Base-by-base conservation (phyloP, 2,797 vertebrate species). In the Pogonophryne albipinna region DNA sequence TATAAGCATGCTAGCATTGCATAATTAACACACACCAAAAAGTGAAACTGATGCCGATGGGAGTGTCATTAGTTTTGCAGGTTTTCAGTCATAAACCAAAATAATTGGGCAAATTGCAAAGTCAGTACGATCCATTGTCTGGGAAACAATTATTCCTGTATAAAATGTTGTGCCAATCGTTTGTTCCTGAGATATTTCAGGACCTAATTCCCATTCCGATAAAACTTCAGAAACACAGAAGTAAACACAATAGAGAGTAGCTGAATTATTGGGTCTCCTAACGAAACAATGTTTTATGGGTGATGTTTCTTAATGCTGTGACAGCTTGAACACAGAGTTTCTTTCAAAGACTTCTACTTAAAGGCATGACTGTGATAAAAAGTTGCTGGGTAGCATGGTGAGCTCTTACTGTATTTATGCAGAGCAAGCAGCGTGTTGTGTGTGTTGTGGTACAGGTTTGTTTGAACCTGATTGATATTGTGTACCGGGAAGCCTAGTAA, bases 381-480 rank as follows among this genome's bases (percentile, higher is more conserved):
- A 23, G 56, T 62, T 2, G 23, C 31, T 23, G 58, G 34, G 44
- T 15, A 15, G 31, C 23, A 27, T 38, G 45, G 6, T 47, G 20
- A 34, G 17, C 41, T 27, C 10, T 19, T n/a, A 38, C 16, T 16
- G 3, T 19, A 41, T 31, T 49, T 12, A 23, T 51, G 12, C 27
- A 31, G 55, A 58, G 57, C n/a, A 69, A 41, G 19, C 6, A 34
- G 45, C 4, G 2, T 66, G 19, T 73, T 76, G 41, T 49, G 1
- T 45, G 44, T 47, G 57, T 59, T 66, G 16, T 58, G 9, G 10
- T 52, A 52, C 27, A 51, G 23, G 4, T 51, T 65, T 75, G 10
- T 70, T 69, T 73, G 52, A 52, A 71, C 17, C 55, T 71, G 42
- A 62, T 38, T 59, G 6, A 59, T 58, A 53, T 77, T 72, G 20